Evolutionary conservation across 1,140 invertebrate genomes (phyloP), one percentile per base, ranked within the genome.

Genomic region (Zeugodacus cucurbitae): DNA sequence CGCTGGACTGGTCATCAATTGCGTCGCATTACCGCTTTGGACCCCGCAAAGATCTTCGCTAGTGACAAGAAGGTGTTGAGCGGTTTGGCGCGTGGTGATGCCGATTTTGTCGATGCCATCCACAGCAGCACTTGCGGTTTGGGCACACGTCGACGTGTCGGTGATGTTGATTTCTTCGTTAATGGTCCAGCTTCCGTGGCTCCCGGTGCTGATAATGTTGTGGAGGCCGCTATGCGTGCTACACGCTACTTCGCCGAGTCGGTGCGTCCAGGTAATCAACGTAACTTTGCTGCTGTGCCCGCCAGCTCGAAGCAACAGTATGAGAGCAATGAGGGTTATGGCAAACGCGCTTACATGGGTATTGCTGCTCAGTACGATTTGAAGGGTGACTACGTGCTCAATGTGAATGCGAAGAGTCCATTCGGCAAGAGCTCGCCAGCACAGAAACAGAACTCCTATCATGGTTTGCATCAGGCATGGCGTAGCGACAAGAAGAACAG

Each of bases 161-260:
- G 97, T 22, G 95, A 96, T 89, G 95, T 94, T 14, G 97, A 98
- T 92, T 97, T 98, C 94, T 98, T 95, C 91, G 96, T 96, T 0
- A 97, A 98, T 92, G 95, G 96, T 48, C 91, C 91, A 14, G 89
- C 64, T 0, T 6, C 90, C 1, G 88, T 90, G 89, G 94, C 94
- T 88, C 94, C 95, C n/a, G 93, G 94, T 88, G 94, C 95, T 87
- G 88, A 93, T 90, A 89, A 93, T 90, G 93, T 96, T 88, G 94
- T 95, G 5, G 96, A 96, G 90, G 96, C 95, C 57, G 96, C 96
- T 90, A 94, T 94, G 88, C 94, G 96, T 88, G 94, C 96, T 2
- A 96, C 95, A 89, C 91, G 95, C 48, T 94, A 95, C 87, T 96
- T 95, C 86, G 95, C 94, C n/a, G 95, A 96, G 91, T 95, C 95